Conservation (phyloP, 2,113 vertebrate species). For the Ellobius talpinus region DNA sequence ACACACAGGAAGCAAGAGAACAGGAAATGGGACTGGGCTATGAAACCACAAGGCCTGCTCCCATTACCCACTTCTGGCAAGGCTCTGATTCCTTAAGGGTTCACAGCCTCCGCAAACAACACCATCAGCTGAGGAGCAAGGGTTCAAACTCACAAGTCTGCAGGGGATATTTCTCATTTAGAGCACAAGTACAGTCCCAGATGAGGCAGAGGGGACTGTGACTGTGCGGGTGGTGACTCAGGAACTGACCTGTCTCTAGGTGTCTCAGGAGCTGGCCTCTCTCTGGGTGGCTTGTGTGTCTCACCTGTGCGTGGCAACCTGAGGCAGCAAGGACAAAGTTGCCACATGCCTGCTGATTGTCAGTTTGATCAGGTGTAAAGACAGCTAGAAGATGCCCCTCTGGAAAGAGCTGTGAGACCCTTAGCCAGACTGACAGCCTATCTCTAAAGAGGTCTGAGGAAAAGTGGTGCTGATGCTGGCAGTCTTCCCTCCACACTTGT, state of each 20-base stretch:
- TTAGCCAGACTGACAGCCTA: not conserved
- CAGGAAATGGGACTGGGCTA: not conserved
- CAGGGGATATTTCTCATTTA: not conserved
- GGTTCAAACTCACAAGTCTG: not conserved
- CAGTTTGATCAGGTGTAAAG: not conserved
- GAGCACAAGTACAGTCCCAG: not conserved
- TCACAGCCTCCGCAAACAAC: not conserved
- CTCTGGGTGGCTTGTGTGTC: not conserved
- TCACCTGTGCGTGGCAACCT: not conserved
- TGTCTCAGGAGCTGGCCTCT: too few relatives aligned
- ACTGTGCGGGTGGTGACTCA: not conserved
- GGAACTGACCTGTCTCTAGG: not conserved
- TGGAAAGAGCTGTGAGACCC: not conserved
- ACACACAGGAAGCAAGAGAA: not conserved
- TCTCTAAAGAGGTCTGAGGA: not conserved
- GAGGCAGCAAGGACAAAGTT: accelerated
- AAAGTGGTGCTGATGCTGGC: not conserved
- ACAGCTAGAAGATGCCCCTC: not conserved
- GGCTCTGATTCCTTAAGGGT: not conserved
- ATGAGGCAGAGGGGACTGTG: not conserved
- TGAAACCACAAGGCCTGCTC: too few relatives aligned
- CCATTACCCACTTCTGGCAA: not conserved
- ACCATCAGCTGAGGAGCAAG: not conserved
- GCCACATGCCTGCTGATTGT: too few relatives aligned
- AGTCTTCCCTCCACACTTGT: not conserved